Conservation (phyloP, 1,140 invertebrate genomes). For the Drosophila chauvacae region DNA sequence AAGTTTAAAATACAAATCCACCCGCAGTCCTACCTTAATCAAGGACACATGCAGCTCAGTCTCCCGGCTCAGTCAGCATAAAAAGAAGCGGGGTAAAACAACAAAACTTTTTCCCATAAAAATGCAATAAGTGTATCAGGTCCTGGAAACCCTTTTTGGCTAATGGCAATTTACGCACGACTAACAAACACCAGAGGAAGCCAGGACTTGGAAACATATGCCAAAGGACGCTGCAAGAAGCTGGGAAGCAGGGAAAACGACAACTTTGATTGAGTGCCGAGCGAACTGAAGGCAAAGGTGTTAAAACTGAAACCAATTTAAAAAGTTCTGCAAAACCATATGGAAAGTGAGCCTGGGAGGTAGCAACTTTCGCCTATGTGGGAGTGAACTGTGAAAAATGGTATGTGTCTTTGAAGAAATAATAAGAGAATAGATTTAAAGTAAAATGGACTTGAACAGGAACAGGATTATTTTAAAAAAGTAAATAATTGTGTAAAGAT, state of each 20-base stretch:
- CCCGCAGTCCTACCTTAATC: slow-evolving; percentile 40
- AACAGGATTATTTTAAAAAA: too few relatives aligned
- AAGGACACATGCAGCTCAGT: slow-evolving; percentile 45
- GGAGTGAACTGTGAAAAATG: slow-evolving; percentile 25
- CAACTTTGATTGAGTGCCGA: slow-evolving; percentile 77
- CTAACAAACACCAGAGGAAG: slow-evolving; percentile 61
- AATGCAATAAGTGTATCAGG: slow-evolving; percentile 76
- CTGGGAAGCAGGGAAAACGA: slow-evolving; percentile 32
- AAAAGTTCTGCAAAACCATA: slow-evolving; percentile 76
- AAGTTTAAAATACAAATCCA: slow-evolving; percentile 29
- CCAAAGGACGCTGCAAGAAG: slow-evolving; percentile 20
- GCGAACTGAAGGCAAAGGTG: slow-evolving; percentile 66
- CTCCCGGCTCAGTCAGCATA: slow-evolving; percentile 12
- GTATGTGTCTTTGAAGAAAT: neutral
- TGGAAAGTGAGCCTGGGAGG: slow-evolving; percentile 57
- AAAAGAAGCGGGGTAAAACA: slow-evolving; percentile 24
- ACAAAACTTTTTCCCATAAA: slow-evolving; percentile 68
- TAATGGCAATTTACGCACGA: slow-evolving; percentile 81
- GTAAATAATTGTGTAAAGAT: too few relatives aligned
- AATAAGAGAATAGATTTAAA: too few relatives aligned
- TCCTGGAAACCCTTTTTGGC: slow-evolving; percentile 63
- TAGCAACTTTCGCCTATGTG: slow-evolving; percentile 19
- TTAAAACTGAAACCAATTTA: slow-evolving; percentile 81
- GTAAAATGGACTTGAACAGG: too few relatives aligned
- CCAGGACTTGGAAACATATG: slow-evolving; percentile 35